Evolutionary conservation across 2,888 invertebrate genomes (phyloP), one percentile per base, ranked within the genome.

Genomic region (Dryococelus australis): DNA sequence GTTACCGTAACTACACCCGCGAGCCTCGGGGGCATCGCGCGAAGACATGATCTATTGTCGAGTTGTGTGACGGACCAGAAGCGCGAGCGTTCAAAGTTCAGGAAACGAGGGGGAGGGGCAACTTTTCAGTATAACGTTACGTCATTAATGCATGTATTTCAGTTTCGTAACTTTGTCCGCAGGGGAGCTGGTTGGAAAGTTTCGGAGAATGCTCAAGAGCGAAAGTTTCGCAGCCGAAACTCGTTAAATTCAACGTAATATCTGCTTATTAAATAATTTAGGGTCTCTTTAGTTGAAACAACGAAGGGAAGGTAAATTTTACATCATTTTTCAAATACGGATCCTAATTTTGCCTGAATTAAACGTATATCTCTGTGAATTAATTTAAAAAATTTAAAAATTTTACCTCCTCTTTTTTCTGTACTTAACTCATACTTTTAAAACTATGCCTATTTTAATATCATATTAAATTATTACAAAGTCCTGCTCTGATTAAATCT

Each of bases 121-220:
- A 65, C 24, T 65, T 65, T n/a, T n/a, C 65, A 16, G 12, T 65
- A n/a, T 65, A n/a, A 65, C 65, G 6, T 65, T 65, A 65, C n/a
- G n/a, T 65, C 16, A 65, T 65, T 65, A n/a, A 65, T 65, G 65
- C 65, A 65, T 65, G 65, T 65, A 65, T 65, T 65, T 65, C 65
- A n/a, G 13, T 65, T 65, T 65, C 20, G 8, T 9, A 65, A 65
- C 65, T 65, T 65, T 20, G 65, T n/a, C 24, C 65, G n/a, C 65
- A n/a, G n/a, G 65, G n/a, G n/a, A 65, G 65, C 65, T 20, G 20
- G n/a, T 35, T 10, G 47, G 65, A 0, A 65, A 65, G 10, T 65
- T 65, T 24, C 20, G 13, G 24, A 65, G 65, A 65, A n/a, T 65
- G 65, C 24, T 65, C 65, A n/a, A 65, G 65, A 20, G 65, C 65